Evolutionary conservation across 2,797 vertebrate genomes (phyloP), one percentile per base, ranked within the genome.

Genomic region (Mormyrus hasselquistii): DNA sequence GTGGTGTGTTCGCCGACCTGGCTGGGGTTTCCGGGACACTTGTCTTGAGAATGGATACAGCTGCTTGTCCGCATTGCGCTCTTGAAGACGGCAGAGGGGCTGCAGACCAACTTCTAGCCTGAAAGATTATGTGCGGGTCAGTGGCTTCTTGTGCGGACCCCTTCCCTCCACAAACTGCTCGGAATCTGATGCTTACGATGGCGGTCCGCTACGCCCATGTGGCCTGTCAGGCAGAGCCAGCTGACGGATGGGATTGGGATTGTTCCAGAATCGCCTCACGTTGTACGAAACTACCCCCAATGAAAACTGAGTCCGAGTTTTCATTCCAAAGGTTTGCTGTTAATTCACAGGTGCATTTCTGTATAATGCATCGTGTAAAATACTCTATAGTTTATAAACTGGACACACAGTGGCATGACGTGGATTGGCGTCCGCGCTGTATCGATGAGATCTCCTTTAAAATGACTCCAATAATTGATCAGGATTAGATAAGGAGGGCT

Each of bases 1-100:
- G 79, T 25, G 10, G 38, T 94, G 92, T 93, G 93, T 93, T 94
- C 92, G 92, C 93, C 92, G 93, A 92, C 93, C 94, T 93, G 92
- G 93, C 90, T 93, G 92, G 92, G 91, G 82, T 95, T 96, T 96
- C 95, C 95, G 95, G 95, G 95, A 95, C 96, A 96, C 93, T 92
- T 94, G 93, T 94, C 95, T 96, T 96, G 92, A 95, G 93, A 94
- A 94, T 95, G 93, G 94, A 94, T 95, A 94, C 93, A 94, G 93
- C 93, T 94, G 94, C 95, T 93, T 94, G 94, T 95, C 93, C 94
- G 2, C 93, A 92, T 91, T 93, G 94, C 95, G 93, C 94, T 92
- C 93, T 93, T 93, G 93, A 94, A 95, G 52, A 91, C 91, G 90
- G 91, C 90, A 92, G 92, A 91, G 92, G 93, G 92, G 92, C 93